Conservation (phyloP, 2,888 invertebrate genomes). For the Cinara cedri region DNA sequence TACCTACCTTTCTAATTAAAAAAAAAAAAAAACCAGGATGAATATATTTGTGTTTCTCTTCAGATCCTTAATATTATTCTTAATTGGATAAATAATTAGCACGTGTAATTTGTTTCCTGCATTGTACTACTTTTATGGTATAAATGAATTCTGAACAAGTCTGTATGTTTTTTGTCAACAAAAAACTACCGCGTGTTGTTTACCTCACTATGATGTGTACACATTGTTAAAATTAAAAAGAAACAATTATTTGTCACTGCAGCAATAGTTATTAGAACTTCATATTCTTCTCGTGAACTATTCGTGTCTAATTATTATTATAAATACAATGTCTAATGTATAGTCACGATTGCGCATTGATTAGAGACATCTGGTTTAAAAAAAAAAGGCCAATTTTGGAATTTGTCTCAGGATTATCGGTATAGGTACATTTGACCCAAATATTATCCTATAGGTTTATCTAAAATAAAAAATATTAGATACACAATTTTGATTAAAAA, state of each 20-base stretch:
- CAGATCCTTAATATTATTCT: too few relatives aligned
- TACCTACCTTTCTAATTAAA: conserved; percentile 13
- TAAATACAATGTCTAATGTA: conserved; percentile 1
- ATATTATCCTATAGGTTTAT: too few relatives aligned
- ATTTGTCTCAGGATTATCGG: too few relatives aligned
- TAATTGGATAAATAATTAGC: not conserved
- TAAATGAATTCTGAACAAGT: not conserved
- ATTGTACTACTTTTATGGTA: not conserved
- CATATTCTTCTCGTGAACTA: conserved; percentile 30
- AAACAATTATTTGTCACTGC: not conserved
- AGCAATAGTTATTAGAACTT: conserved; percentile 7
- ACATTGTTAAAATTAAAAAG: conserved; percentile 11
- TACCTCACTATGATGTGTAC: not conserved
- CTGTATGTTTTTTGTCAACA: not conserved
- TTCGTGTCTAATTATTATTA: conserved; percentile 19
- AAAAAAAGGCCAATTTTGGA: too few relatives aligned
- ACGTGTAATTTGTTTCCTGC: not conserved
- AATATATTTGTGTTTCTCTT: not conserved
- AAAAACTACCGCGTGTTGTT: not conserved
- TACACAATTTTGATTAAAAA: too few relatives aligned
- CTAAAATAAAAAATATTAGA: too few relatives aligned
- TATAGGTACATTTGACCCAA: too few relatives aligned
- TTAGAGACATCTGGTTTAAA: not conserved
- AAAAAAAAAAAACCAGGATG: too few relatives aligned
- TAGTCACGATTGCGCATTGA: conserved; percentile 5